Conservation (phyloP, 2,797 vertebrate genomes). For the Gadopsis bispinosus region DNA sequence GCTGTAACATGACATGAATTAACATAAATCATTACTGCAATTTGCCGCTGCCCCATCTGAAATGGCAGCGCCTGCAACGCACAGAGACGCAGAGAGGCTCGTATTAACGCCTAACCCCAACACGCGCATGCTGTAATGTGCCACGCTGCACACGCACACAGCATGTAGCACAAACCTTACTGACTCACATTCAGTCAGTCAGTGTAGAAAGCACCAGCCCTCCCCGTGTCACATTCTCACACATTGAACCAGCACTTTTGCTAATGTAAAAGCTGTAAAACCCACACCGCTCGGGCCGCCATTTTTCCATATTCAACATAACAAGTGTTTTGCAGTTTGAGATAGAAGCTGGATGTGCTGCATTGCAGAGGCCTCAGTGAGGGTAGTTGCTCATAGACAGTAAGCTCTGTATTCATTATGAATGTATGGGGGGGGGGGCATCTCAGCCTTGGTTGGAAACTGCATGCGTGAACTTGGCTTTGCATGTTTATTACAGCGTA, state of each 20-base stretch:
- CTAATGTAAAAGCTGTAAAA: slow-evolving; percentile 31
- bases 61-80: slow-evolving; percentile 63
- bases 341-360: slow-evolving; percentile 65
- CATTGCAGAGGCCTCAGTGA: slow-evolving; percentile 79
- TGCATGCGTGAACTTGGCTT: not conserved
- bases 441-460: slow-evolving; percentile 16
- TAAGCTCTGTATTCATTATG: slow-evolving; percentile 55
- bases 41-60: slow-evolving; percentile 68
- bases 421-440: slow-evolving; percentile 50
- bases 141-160: slow-evolving; percentile 31
- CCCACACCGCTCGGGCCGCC: slow-evolving; percentile 8
- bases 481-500: not conserved
- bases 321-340: slow-evolving; percentile 34
- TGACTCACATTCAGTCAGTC: slow-evolving; percentile 70
- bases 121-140: slow-evolving; percentile 30
- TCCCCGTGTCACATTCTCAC: slow-evolving; percentile 29
- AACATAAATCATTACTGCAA: slow-evolving; percentile 71
- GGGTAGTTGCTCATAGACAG: slow-evolving; percentile 48
- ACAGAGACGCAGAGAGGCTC: slow-evolving; percentile 45
- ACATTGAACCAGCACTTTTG: slow-evolving; percentile 22
- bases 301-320: slow-evolving; percentile 46
- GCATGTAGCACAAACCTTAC: slow-evolving; percentile 34
- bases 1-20: slow-evolving; percentile 76
- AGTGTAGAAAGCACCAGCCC: slow-evolving; percentile 31
- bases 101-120: slow-evolving; percentile 55